Evolutionary conservation across 2,797 vertebrate genomes (phyloP).

Genomic region (Hippopotamyrus pictus): DNA sequence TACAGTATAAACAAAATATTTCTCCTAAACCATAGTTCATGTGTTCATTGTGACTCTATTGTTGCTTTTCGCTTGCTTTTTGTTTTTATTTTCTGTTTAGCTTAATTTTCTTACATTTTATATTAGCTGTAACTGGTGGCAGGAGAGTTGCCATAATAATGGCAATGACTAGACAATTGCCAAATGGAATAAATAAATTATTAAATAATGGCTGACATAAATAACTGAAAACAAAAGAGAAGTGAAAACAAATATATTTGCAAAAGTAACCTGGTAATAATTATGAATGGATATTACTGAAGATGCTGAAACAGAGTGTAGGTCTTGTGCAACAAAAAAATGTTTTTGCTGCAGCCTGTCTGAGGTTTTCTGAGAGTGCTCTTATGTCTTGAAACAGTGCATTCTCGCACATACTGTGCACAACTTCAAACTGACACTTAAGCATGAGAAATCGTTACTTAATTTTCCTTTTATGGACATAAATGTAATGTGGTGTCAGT

Average conservation of each 20-base stretch:
- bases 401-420: neutral
- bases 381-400: neutral
- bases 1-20: neutral
- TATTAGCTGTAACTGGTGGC: neutral
- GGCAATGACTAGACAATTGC: neutral
- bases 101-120: neutral
- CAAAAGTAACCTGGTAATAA: neutral
- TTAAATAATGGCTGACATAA: neutral
- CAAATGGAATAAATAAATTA: neutral
- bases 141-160: neutral
- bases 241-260: neutral
- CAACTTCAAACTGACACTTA: neutral
- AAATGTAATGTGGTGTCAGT: neutral
- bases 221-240: neutral
- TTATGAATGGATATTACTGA: neutral
- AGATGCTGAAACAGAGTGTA: neutral
- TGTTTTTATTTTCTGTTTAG: neutral
- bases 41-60: neutral
- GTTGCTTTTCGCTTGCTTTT: neutral
- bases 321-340: neutral
- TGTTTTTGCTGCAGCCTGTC: neutral
- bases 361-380: neutral
- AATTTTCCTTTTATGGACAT: neutral
- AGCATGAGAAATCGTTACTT: neutral
- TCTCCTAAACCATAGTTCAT: neutral